Percentiles rank a stretch among this genome's conserved stretches.
Evolutionary conservation across 2,888 invertebrate genomes (phyloP).

Genomic region (Actias luna): DNA sequence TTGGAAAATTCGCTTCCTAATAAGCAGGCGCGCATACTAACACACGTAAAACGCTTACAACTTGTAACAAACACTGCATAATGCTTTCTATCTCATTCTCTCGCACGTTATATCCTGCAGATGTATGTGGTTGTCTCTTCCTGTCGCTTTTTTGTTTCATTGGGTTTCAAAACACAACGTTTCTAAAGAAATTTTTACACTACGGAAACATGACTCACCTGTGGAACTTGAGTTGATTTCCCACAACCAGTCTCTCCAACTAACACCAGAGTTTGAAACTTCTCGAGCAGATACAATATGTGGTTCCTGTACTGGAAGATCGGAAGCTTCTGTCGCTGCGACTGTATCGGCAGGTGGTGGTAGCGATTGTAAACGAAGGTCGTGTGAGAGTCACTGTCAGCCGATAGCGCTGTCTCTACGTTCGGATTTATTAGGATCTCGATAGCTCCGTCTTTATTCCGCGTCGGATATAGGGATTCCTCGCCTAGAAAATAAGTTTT

Average conservation of each 20-base stretch:
- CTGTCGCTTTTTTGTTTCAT: too few species aligned
- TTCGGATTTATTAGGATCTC: slow-evolving; percentile 68
- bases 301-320: slow-evolving; percentile 93
- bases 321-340: slow-evolving; percentile 92
- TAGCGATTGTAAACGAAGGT: slow-evolving; percentile 93
- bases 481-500: slow-evolving; percentile 37
- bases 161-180: too few species aligned
- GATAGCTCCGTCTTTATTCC: slow-evolving; percentile 64
- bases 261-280: slow-evolving; percentile 92
- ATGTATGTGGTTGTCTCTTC: too few species aligned
- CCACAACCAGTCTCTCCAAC: slow-evolving; percentile 98
- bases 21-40: too few species aligned
- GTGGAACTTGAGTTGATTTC: slow-evolving; percentile 97
- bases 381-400: slow-evolving; percentile 83
- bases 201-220: slow-evolving; percentile 80
- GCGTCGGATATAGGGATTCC: slow-evolving; percentile 59
- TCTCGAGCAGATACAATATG: slow-evolving; percentile 92
- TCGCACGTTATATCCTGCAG: too few species aligned
- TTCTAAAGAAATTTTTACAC: too few species aligned
- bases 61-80: too few species aligned
- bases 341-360: slow-evolving; percentile 90
- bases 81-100: too few species aligned
- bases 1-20: too few species aligned
- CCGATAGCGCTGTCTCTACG: slow-evolving; percentile 61
- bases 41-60: too few species aligned